Base-by-base conservation (phyloP, 2,113 vertebrate genomes). In the Oreochromis tanganicae region DNA sequence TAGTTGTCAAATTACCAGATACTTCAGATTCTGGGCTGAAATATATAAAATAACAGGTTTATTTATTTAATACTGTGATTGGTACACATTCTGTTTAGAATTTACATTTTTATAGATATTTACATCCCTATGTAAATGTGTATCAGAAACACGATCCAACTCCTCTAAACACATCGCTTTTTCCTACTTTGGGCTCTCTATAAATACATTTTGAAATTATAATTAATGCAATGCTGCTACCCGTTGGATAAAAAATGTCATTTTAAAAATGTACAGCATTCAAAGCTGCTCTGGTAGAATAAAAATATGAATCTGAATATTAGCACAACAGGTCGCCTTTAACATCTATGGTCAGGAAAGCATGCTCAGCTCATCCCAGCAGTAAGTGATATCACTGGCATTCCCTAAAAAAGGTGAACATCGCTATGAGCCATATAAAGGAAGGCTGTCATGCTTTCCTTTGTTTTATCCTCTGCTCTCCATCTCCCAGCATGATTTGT, bases 101-200 rank as follows among this genome's bases (percentile, higher is more conserved):
- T 21, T 66, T 1, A 66, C 1, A 1, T 38, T 66, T 38, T 0
- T 13, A n/a, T 21, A 12, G 0, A 36, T 36, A 36, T 36, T 63
- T 63, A 63, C 29, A 12, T 63, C 4, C 5, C 19, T 9, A 38
- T 66, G 1, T 38, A 38, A 13, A 38, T 66, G 61, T 38, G 61
- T 21, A 13, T 19, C 59, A 19, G 3, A 63, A 19, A 63, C 32
- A 7, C 5, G 0, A 3, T 38, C 32, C 6, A 12, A 36, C 17
- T 32, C 8, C 17, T 55, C 16, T 63, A 19, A 63, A 63, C 59
- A 4, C 32, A 2, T 61, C 0, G 2, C 16, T 11, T 63, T 36
- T 63, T 63, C 32, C 59, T 63, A 1, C 32, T 0, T 36, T 66
- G 32, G 17, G 9, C 6, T 66, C 9, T 34, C 2, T 66, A 66